Evolutionary conservation across 2,113 vertebrate genomes (phyloP).

Genomic region (Porphyrio hochstetteri): DNA sequence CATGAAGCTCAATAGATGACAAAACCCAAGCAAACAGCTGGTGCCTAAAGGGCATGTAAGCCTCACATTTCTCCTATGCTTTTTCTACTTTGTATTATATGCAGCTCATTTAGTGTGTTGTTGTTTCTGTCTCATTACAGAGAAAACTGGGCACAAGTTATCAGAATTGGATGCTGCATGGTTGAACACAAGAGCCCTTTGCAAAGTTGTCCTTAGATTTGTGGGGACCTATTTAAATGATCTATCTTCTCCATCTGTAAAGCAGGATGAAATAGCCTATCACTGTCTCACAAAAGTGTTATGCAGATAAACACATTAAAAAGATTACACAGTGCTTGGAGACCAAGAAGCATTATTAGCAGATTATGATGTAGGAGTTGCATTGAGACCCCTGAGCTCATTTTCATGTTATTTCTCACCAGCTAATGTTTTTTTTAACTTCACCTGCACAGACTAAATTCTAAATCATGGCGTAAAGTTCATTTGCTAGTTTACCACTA

Average conservation of each 20-base stretch:
- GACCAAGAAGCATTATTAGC: background rate
- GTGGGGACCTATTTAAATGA: background rate
- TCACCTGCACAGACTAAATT: background rate
- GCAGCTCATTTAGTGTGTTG: background rate
- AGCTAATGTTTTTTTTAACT: background rate
- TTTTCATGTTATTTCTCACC: slow-evolving; percentile 17
- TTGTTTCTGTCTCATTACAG: background rate
- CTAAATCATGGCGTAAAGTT: background rate
- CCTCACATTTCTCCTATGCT: background rate
- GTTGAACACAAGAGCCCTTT: background rate
- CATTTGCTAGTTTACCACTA: background rate
- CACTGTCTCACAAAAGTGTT: background rate
- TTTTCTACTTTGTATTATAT: background rate
- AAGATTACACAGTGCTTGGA: background rate
- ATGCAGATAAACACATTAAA: background rate
- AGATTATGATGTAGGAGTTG: background rate
- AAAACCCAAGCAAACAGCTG: background rate
- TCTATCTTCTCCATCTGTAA: background rate
- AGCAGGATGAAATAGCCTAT: background rate
- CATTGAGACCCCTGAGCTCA: background rate
- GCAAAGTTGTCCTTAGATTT: background rate
- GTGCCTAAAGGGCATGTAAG: background rate
- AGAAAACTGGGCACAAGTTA: background rate
- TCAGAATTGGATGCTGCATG: background rate
- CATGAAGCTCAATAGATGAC: background rate